These are phyloP conservation scores for Pollenia labialis DNA, from an alignment of 2,888 invertebrate species.

Conservation along the genomic window DNA sequence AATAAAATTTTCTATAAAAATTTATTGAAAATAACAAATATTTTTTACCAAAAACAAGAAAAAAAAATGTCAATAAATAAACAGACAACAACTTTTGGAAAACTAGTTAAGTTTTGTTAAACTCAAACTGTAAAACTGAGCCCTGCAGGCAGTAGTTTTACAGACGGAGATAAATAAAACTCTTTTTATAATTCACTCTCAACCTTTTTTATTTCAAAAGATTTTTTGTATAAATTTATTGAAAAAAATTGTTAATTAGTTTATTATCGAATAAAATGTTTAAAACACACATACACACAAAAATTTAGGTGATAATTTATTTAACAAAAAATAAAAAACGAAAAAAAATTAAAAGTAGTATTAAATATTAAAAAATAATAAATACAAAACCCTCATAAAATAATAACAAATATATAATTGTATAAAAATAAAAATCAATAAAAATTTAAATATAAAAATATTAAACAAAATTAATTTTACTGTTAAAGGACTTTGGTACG, in stretches of 20 bases:
- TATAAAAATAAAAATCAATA: slow-evolving; percentile 68
- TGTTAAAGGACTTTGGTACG: neutral
- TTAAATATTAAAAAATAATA: slow-evolving; percentile 52
- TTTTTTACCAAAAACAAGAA: slow-evolving; percentile 47
- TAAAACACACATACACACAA: slow-evolving; percentile 19
- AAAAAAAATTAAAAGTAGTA: slow-evolving; percentile 37
- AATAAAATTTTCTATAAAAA: slow-evolving; percentile 47
- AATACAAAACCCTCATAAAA: slow-evolving; percentile 35
- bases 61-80: slow-evolving; percentile 5
- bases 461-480: neutral
- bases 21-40: slow-evolving; percentile 15
- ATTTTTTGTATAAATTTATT: slow-evolving; percentile 37
- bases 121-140: neutral
- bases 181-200: neutral
- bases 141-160: neutral
- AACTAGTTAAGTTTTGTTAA: neutral
- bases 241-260: slow-evolving; percentile 68
- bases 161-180: neutral
- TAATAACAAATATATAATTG: slow-evolving; percentile 61
- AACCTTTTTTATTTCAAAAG: neutral
- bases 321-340: slow-evolving; percentile 30
- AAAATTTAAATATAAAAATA: slow-evolving; percentile 64
- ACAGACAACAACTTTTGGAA: neutral
- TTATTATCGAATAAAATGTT: slow-evolving; percentile 50
- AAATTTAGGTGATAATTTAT: slow-evolving; percentile 65